Evolutionary conservation across 2,888 invertebrate genomes (phyloP), one percentile per base, ranked within the genome.

Genomic region (Clivina fossor): DNA sequence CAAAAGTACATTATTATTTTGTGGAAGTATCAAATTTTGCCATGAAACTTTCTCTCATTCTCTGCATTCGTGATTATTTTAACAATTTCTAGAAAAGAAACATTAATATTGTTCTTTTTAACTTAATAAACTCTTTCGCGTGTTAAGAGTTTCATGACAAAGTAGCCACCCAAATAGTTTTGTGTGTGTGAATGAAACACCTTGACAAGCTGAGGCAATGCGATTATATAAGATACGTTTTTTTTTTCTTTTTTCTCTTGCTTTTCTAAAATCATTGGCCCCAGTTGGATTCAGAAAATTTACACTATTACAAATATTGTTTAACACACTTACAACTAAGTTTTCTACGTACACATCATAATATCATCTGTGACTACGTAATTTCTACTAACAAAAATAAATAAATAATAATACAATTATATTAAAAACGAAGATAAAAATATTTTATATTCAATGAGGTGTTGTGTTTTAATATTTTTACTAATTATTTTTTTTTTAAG

Each of bases 221-320:
- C 32, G 66, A 68, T n/a, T n/a, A n/a, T n/a, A n/a, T 71, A 69
- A 71, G 71, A 71, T 71, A 70, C 68, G 69, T 69, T 67, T 68
- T n/a, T n/a, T n/a, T n/a, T n/a, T n/a, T n/a, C n/a, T n/a, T n/a
- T n/a, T n/a, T n/a, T n/a, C n/a, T n/a, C n/a, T n/a, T n/a, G n/a
- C n/a, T n/a, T n/a, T n/a, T n/a, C n/a, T n/a, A n/a, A n/a, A n/a
- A 66, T 61, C 64, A 68, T 71, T 72, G 72, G 72, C 72, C 72
- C 72, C 72, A 71, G 72, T 65, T 62, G 60, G n/a, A 63, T 65
- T 63, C 60, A 35, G 53, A 53, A 60, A 32, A 44, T 60, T 58
- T 61, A 59, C 51, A 58, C 60, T 62, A 50, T 51, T 51, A 51
- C 51, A 43, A 51, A 41, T 51, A 43, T n/a, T 51, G 50, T 51